phyloP scores from a whole-genome alignment of 2,797 vertebrate species.

The Stomatorhinus walkeri region DNA sequence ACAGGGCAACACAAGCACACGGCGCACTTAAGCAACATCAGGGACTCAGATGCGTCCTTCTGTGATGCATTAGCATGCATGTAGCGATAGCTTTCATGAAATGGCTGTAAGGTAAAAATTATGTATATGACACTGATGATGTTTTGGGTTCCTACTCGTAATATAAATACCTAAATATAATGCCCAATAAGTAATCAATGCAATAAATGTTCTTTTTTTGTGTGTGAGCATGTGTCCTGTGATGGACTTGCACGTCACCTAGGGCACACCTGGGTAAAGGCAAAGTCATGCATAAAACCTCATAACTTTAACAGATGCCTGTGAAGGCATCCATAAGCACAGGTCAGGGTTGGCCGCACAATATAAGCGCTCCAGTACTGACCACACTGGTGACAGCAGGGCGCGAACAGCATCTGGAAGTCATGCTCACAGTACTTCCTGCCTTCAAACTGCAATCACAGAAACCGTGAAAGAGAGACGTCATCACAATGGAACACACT shows the following conservation, averaged over 20 bases:
- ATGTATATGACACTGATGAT: not conserved
- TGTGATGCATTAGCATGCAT: not conserved
- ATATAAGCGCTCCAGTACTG: conserved; percentile 48
- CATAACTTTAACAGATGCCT: not conserved
- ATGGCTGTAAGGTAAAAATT: not conserved
- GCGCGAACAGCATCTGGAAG: conserved; percentile 98
- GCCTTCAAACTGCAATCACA: conserved; percentile 84
- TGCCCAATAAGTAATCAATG: not conserved
- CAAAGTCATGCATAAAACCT: not conserved
- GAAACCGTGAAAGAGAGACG: conserved; percentile 17
- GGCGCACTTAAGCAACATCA: not conserved
- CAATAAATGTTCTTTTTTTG: not conserved
- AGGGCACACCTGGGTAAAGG: not conserved
- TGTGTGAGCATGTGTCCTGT: not conserved
- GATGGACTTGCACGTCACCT: not conserved
- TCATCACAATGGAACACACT: not conserved
- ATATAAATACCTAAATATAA: not conserved
- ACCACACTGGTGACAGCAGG: conserved; percentile 98
- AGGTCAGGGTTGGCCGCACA: not conserved
- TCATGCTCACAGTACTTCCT: conserved; percentile 98
- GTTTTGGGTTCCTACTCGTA: not conserved
- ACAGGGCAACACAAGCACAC: not conserved
- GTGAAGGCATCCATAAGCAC: not conserved
- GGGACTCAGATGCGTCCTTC: not conserved
- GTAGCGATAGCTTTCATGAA: not conserved